Conservation (phyloP, 2,888 invertebrate species). For the Drosophila tripunctata region DNA sequence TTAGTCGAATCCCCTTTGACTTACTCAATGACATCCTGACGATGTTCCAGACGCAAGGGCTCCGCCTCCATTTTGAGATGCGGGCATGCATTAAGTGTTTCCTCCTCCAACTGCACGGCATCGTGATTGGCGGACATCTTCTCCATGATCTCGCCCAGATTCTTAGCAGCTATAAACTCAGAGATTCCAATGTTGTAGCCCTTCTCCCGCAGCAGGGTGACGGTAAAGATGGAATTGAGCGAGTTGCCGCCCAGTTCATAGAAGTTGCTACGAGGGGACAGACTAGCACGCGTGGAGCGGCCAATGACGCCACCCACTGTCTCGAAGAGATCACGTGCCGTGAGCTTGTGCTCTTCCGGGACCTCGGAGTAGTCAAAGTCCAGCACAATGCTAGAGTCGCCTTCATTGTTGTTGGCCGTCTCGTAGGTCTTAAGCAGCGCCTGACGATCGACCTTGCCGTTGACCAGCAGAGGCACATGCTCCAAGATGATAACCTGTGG, state of each 20-base stretch:
- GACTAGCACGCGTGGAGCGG: conserved; percentile 86
- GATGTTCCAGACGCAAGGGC: conserved; percentile 85
- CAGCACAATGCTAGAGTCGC: conserved; percentile 85
- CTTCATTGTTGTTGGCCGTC: conserved; percentile 87
- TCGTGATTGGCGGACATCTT: conserved; percentile 85
- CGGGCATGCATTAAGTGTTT: conserved; percentile 76
- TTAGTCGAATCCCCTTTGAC: conserved; percentile 68
- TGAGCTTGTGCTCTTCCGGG: conserved; percentile 86
- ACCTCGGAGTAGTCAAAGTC: conserved; percentile 89
- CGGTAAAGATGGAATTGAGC: conserved; percentile 92
- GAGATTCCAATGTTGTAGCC: conserved; percentile 93
- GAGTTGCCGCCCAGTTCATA: conserved; percentile 95
- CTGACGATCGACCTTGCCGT: conserved; percentile 94
- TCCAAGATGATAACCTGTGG: conserved; percentile 91
- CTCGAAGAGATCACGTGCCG: conserved; percentile 89
- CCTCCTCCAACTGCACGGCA: conserved; percentile 76
- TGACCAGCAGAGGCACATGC: conserved; percentile 91
- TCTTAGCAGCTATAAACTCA: conserved; percentile 90
- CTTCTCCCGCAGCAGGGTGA: conserved; percentile 90
- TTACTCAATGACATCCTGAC: conserved; percentile 89
- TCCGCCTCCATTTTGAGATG: conserved; percentile 81
- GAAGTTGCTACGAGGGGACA: conserved; percentile 89
- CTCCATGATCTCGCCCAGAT: conserved; percentile 88
- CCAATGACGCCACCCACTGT: conserved; percentile 90
- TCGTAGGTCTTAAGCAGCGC: conserved; percentile 90